These are phyloP conservation scores for Drosophila fungiperda DNA, from an alignment of 2,888 invertebrate genomes.

Conservation along the genomic window DNA sequence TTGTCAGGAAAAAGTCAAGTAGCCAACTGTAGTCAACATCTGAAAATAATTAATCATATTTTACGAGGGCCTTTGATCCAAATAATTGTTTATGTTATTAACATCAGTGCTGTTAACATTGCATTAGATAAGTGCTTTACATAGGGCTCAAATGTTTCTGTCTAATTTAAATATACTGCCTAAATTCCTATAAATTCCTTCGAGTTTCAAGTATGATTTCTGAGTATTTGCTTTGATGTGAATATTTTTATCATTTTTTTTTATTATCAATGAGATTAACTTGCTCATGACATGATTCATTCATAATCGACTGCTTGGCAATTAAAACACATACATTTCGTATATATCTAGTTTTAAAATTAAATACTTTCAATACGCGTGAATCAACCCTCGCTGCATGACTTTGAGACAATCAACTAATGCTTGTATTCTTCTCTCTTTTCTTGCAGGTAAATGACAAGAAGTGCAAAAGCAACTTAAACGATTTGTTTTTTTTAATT, in stretches of 20 bases:
- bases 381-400: constrained; percentile 33
- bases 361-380: not conserved
- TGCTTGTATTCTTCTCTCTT: constrained; percentile 25
- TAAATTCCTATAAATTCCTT: not conserved
- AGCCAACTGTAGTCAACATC: constrained; percentile 13
- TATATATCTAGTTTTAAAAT: not conserved
- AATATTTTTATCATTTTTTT: not conserved
- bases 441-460: constrained; percentile 58
- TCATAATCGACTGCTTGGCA: constrained; percentile 1
- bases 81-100: not conserved
- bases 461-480: constrained; percentile 26
- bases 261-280: not conserved
- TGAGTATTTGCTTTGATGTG: not conserved
- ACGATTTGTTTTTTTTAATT: constrained; percentile 1
- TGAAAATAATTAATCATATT: constrained; percentile 39
- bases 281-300: not conserved
- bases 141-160: not conserved
- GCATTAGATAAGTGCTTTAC: not conserved
- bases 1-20: constrained; percentile 39
- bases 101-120: constrained; percentile 1
- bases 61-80: constrained; percentile 8
- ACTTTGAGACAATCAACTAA: constrained; percentile 46
- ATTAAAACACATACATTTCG: not conserved
- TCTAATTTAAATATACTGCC: not conserved
- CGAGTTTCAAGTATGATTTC: not conserved